phyloP scores from a whole-genome alignment of 2,888 invertebrate species.

The Acleris sparsana region DNA sequence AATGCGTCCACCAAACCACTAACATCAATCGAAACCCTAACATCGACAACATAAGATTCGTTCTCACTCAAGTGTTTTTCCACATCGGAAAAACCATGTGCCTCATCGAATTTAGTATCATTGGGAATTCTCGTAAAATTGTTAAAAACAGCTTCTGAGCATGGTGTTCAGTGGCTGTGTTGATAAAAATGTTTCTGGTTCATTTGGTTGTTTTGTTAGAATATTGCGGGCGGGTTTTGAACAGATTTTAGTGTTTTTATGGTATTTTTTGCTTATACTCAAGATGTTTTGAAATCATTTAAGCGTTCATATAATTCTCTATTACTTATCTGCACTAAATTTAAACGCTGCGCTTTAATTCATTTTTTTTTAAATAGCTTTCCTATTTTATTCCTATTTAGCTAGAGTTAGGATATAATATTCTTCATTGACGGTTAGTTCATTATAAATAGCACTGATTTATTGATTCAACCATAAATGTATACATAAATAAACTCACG shows the following conservation, averaged over 20 bases:
- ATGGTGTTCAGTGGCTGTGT: constrained; percentile 17
- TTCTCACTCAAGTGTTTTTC: constrained; percentile 5
- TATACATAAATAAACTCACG: too few species aligned
- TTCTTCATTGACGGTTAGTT: too few species aligned
- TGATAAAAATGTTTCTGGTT: constrained; percentile 25
- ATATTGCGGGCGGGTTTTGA: neutral
- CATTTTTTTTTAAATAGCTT: too few species aligned
- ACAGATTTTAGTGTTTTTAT: neutral
- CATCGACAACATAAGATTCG: neutral
- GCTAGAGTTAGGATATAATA: too few species aligned
- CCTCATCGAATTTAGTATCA: constrained; percentile 25
- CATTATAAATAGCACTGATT: too few species aligned
- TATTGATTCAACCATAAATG: too few species aligned
- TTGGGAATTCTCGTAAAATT: constrained; percentile 28
- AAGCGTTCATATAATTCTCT: too few species aligned
- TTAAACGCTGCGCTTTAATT: too few species aligned
- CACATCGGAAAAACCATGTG: constrained; percentile 19
- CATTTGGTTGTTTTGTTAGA: constrained; percentile 13
- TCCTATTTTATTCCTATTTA: too few species aligned
- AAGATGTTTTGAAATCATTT: neutral
- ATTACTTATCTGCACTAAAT: too few species aligned
- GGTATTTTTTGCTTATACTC: neutral
- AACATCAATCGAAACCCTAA: constrained; percentile 7
- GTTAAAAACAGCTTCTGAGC: constrained; percentile 22
- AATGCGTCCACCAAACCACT: neutral